Percentiles rank a stretch among this genome's conserved stretches.
Conservation (phyloP, 2,888 invertebrate genomes). For the Phymatocera aterrima region DNA sequence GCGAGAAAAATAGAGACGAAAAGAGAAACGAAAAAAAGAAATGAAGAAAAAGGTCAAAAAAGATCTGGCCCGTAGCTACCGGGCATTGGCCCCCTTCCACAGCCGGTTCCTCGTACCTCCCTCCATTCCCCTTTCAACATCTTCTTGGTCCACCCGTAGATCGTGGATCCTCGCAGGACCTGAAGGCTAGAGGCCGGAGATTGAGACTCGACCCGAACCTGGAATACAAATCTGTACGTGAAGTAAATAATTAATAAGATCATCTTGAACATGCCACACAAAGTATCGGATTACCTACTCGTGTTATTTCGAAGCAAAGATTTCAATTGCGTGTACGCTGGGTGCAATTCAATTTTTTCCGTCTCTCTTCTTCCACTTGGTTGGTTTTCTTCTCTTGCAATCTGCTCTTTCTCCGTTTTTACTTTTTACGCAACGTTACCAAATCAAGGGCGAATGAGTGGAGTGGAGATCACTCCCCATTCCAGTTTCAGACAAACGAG, state of each 20-base stretch:
- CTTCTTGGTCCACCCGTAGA: slow-evolving; percentile 38
- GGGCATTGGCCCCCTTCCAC: slow-evolving; percentile 44
- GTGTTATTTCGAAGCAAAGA: background rate
- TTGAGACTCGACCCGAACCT: slow-evolving; percentile 20
- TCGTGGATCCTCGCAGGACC: slow-evolving; percentile 8
- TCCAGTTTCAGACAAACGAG: slow-evolving; percentile 12
- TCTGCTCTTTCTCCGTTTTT: background rate
- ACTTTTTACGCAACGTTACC: slow-evolving; percentile 14
- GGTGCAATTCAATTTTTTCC: slow-evolving; percentile 22
- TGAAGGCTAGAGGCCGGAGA: slow-evolving; percentile 26
- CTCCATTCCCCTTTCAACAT: slow-evolving; percentile 21
- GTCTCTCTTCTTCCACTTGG: background rate
- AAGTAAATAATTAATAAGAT: slow-evolving; percentile 25
- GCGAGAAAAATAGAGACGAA: slow-evolving; percentile 18
- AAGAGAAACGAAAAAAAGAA: slow-evolving; percentile 19
- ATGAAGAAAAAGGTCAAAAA: slow-evolving; percentile 10
- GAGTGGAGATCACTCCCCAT: slow-evolving; percentile 9
- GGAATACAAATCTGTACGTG: slow-evolving; percentile 36
- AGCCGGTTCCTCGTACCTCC: background rate
- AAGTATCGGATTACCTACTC: slow-evolving; percentile 8
- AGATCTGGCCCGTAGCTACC: slow-evolving; percentile 40
- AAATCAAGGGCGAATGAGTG: background rate
- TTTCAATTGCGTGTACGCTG: background rate
- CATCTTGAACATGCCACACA: background rate
- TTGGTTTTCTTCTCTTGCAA: background rate